Conservation (phyloP, 2,113 vertebrate genomes). For the Microcebus jonahi region DNA sequence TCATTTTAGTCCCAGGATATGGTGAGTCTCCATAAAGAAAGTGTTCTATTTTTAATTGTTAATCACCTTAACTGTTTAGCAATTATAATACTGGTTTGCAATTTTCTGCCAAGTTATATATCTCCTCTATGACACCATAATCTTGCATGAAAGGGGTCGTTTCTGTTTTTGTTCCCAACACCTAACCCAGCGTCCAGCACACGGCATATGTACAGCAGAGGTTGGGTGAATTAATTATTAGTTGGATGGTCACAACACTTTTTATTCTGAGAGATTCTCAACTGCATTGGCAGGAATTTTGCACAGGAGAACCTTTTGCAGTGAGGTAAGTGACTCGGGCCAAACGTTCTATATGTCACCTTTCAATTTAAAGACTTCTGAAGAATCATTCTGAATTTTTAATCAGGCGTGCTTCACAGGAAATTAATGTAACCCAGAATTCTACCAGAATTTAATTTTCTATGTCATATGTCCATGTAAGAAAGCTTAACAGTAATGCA, state of each 20-base stretch:
- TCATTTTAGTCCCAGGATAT: neutral
- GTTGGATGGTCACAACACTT: too few relatives aligned
- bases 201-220: neutral
- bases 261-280: neutral
- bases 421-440: neutral
- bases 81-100: neutral
- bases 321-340: too few relatives aligned
- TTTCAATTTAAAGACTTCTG: neutral
- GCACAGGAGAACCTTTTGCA: neutral
- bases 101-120: neutral
- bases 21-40: neutral
- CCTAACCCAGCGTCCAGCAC: accelerated
- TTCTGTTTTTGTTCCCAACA: neutral
- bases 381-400: neutral
- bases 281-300: neutral
- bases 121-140: accelerated
- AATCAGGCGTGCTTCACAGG: neutral
- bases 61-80: too few relatives aligned
- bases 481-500: neutral
- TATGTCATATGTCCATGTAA: neutral
- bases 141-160: too few relatives aligned
- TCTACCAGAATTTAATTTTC: too few relatives aligned
- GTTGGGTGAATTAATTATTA: too few relatives aligned
- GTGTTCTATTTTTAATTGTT: neutral
- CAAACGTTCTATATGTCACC: neutral